These are phyloP conservation scores for Ifrita kowaldi DNA, from an alignment of 2,113 vertebrate species.

Conservation along the genomic window DNA sequence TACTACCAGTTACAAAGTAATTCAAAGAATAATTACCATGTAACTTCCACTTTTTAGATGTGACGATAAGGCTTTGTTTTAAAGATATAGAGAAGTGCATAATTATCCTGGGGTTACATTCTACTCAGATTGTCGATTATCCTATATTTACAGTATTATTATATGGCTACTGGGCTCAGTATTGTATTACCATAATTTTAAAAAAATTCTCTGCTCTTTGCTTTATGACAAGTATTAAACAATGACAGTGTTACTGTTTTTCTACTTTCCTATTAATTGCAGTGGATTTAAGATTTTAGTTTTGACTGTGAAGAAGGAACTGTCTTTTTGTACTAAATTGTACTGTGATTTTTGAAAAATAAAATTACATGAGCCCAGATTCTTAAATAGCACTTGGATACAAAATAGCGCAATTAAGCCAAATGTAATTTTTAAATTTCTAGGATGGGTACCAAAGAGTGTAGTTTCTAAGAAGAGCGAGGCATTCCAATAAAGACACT, in stretches of 20 bases:
- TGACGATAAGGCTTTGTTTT: constrained; percentile 75
- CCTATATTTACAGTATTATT: constrained; percentile 52
- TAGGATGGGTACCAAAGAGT: background rate
- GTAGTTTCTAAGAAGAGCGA: background rate
- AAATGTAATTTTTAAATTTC: background rate
- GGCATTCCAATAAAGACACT: background rate
- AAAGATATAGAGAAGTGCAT: constrained; percentile 70
- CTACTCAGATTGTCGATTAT: constrained; percentile 63
- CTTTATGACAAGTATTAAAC: constrained; percentile 28
- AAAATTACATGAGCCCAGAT: background rate
- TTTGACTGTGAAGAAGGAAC: background rate
- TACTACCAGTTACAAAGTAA: constrained; percentile 78
- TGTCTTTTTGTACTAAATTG: background rate
- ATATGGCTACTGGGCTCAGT: constrained; percentile 58
- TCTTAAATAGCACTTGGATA: background rate
- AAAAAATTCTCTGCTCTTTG: constrained; percentile 25
- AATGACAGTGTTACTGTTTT: background rate
- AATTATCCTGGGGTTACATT: constrained; percentile 66
- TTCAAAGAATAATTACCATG: constrained; percentile 78
- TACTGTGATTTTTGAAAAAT: background rate
- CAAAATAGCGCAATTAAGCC: background rate
- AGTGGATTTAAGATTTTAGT: background rate
- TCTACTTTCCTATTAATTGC: background rate
- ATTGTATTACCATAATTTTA: constrained; percentile 11
- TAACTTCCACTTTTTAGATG: constrained; percentile 74